Percentiles rank a stretch among this genome's conserved stretches.
Conservation (phyloP, 2,113 vertebrate species). For the Megaptera novaeangliae region DNA sequence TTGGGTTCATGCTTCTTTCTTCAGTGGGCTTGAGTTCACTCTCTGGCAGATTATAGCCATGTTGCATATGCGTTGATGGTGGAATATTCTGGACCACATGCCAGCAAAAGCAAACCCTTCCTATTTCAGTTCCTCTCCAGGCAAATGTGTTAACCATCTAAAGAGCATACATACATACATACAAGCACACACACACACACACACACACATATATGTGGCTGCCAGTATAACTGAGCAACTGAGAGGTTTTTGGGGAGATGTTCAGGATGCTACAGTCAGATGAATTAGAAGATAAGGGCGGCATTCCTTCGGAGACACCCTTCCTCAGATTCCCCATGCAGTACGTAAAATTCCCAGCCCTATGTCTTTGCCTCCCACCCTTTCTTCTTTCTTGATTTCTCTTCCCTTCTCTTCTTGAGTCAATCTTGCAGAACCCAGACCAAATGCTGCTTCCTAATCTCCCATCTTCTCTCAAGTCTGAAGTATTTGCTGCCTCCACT, state of each 20-base stretch:
- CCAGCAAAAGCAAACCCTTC: not conserved
- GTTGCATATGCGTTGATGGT: not conserved
- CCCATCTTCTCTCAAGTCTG: not conserved
- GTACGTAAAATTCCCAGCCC: not conserved
- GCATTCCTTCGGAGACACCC: not conserved
- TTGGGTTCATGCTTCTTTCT: not conserved
- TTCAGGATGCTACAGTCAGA: not conserved
- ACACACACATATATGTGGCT: not conserved
- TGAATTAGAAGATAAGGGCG: not conserved
- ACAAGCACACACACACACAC: accelerated
- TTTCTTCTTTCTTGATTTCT: not conserved
- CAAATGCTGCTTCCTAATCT: not conserved
- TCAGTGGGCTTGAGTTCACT: not conserved
- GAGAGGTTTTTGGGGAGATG: not conserved
- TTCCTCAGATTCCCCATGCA: not conserved
- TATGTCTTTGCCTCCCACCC: not conserved
- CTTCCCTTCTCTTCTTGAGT: not conserved
- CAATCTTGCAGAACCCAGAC: not conserved
- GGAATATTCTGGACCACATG: not conserved
- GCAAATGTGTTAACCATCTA: not conserved
- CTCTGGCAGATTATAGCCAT: not conserved
- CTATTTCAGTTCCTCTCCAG: not conserved
- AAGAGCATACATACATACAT: not conserved
- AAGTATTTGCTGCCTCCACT: not conserved
- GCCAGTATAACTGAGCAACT: not conserved